Base-by-base conservation (phyloP, 2,113 vertebrate genomes). In the Ploceus nigricollis region DNA sequence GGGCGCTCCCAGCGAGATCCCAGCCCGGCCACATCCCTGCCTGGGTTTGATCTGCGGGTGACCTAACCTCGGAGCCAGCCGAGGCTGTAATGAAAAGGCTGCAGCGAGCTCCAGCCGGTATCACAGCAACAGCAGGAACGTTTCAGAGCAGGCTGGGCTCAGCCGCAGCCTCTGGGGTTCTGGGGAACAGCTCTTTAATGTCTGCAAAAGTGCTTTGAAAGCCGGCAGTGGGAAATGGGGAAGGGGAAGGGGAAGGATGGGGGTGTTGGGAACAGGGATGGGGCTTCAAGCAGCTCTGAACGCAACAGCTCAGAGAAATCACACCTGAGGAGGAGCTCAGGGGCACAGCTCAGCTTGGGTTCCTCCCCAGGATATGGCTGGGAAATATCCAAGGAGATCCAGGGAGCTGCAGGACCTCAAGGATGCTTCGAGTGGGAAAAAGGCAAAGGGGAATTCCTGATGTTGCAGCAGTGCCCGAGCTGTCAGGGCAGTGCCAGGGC, bases 81-180 rank as follows among this genome's bases (percentile, higher is more conserved):
- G 12, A 40, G 90, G 79, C 81, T 81, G 89, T 42, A 79, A 93
- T 82, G 65, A 89, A 87, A 89, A 65, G 87, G 57, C 94, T 92
- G 73, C 35, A 48, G 73, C 2, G 48, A 63, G 83, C 65, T 48
- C 82, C 84, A 65, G 9, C 51, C n/a, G 69, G 94, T 97, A 95
- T 95, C 93, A 94, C 94, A 71, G 96, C 94, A 97, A 96, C 95
- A 91, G 96, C 10, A 54, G 89, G 91, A 95, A 69, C 5, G 1
- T 65, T 84, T 87, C 87, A 68, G 93, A 95, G 91, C 77, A 44
- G 91, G 70, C 89, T 87, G 4, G 3, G 77, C 58, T 89, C 53
- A 72, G 94, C 91, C 3, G 23, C 94, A 95, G 94, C 93, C 91
- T 75, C 95, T 61, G 50, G 95, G 87, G 69, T 91, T 85, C 89